Evolutionary conservation across 2,888 invertebrate genomes (phyloP), one percentile per base, ranked within the genome.

Genomic region (Drosophila mimica): DNA sequence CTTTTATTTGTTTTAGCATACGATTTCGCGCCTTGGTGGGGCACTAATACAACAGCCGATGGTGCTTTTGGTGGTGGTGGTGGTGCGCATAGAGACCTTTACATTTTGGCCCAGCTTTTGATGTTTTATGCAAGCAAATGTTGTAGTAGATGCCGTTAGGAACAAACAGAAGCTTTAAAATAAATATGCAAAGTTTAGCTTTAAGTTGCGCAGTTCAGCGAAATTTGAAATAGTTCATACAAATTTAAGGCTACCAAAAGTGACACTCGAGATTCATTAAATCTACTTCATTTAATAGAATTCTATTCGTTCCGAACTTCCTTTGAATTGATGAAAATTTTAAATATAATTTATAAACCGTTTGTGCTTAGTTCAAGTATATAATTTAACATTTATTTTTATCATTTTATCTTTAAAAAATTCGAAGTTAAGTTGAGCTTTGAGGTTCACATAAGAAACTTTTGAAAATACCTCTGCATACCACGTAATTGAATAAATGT

Each of bases 121-220:
- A 88, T 86, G 86, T 86, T 88, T 88, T 86, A 88, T 86, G 85
- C 86, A 86, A 69, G 71, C 70, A 40, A 31, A 31, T 31, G 52
- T n/a, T 28, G n/a, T 38, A 2, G 28, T 43, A 54, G 68, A 54
- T 56, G 61, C 48, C 56, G 63, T 62, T 61, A 40, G 54, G 5
- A 69, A 20, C 36, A 49, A 69, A 28, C 54, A 46, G 7, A 60
- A 64, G 49, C 60, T 61, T 51, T 53, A 65, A 68, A 53, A 43
- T 30, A 66, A 79, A 67, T 58, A 57, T 54, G 20, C 51, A 63
- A 49, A 63, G 43, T 62, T 49, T 20, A 15, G 11, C 46, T 64
- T 34, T 61, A 74, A 74, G 43, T 49, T 43, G 6, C 6, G 28
- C 17, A 30, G 46, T 33, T 46, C 51, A 34, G n/a, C 17, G n/a